A percentile compares a stretch with the other conserved stretches of the same genome.
These are phyloP conservation scores for Thelaira solivaga DNA, from an alignment of 2,888 invertebrate genomes.

Conservation along the genomic window DNA sequence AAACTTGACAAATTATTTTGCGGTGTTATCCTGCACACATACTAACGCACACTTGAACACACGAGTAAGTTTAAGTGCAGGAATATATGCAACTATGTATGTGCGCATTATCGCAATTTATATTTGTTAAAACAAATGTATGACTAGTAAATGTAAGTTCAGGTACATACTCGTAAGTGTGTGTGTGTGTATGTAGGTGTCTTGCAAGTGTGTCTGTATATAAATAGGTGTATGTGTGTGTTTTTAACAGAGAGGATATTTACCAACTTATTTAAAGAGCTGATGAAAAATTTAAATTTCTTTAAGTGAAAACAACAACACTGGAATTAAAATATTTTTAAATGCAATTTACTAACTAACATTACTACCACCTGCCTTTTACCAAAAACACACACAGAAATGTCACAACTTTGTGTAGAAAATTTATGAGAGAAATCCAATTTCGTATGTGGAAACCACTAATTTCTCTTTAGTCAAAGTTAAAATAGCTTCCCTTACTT, in stretches of 20 bases:
- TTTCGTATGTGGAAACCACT: slow-evolving; percentile 47
- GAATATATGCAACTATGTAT: not conserved
- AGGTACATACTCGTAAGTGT: not conserved
- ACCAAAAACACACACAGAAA: not conserved
- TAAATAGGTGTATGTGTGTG: too few relatives aligned
- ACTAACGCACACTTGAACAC: not conserved
- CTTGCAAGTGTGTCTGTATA: not conserved
- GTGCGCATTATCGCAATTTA: too few relatives aligned
- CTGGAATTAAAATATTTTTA: not conserved
- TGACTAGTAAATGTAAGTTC: too few relatives aligned
- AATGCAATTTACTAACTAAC: not conserved
- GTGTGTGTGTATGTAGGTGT: not conserved
- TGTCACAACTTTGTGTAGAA: not conserved
- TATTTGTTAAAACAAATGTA: slow-evolving; percentile 1
- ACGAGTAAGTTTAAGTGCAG: not conserved
- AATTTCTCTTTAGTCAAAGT: slow-evolving; percentile 30
- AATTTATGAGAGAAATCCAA: slow-evolving; percentile 43
- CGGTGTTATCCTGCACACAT: slow-evolving; percentile 43
- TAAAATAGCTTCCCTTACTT: slow-evolving; percentile 36
- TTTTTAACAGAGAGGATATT: too few relatives aligned
- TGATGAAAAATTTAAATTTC: slow-evolving; percentile 39
- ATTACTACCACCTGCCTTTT: not conserved
- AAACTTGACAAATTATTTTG: slow-evolving; percentile 62
- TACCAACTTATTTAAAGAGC: slow-evolving; percentile 40
- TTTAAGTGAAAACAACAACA: slow-evolving; percentile 20